Base-by-base conservation (phyloP, 2,797 vertebrate species). In the Periophthalmus magnuspinnatus region DNA sequence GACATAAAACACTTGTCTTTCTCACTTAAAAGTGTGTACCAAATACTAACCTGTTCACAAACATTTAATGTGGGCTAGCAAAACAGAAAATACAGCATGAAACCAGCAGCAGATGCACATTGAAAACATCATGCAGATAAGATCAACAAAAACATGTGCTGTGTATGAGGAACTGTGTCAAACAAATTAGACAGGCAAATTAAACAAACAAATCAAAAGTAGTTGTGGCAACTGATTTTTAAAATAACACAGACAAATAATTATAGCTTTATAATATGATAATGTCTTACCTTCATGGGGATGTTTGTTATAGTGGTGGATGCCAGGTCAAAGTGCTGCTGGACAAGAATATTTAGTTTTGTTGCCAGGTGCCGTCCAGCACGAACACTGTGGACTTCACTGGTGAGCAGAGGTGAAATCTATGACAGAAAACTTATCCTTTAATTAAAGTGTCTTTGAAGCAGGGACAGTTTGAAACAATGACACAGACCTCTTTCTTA, bases 31-130 rank as follows among this genome's bases (percentile, higher is more conserved):
- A 89, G 90, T 92, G 83, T 92, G 90, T 91, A 88, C 85, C 80
- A 84, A 88, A 89, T 92, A 92, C 97, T 99, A 94, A 99, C 97
- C 97, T 99, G 97, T 90, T 98, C 97, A 97, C 94, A 98, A 95
- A 99, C 95, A 99, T 93, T 98, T 97, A 98, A 96, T 96, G 97
- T 98, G 93, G 97, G 97, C 97, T 99, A 98, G 95, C 94, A 95
- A 95, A 97, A 96, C 92, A 98, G 93, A 97, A 97, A 97, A 96
- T 89, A 95, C 93, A 94, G 95, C 90, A 96, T 95, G 95, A 95
- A 96, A 95, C 96, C 95, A 96, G 95, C 95, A 93, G 94, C 93
- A 93, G 91, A 84, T 90, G 88, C 90, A 94, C 94, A 93, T 91
- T 93, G 92, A 89, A 87, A 93, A 95, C 93, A 90, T 95, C 95